A percentile compares a stretch with the other conserved stretches of the same genome.
These are phyloP conservation scores for Onychostruthus taczanowskii DNA, from an alignment of 2,113 vertebrate genomes.

Conservation along the genomic window DNA sequence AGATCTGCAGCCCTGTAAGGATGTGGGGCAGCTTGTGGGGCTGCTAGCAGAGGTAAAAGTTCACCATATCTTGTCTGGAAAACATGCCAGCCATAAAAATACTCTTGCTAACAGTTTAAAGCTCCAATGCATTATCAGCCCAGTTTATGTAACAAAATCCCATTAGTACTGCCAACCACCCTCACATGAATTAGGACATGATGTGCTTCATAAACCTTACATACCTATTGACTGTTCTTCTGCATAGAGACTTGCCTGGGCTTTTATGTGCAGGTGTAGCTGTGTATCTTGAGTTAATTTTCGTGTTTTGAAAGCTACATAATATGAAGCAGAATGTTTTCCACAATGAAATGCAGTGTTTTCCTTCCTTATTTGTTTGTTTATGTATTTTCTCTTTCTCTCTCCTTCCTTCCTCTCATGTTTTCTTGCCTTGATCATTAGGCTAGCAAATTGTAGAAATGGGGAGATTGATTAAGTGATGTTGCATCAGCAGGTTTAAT, in stretches of 20 bases:
- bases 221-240: not conserved
- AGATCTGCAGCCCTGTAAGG: not conserved
- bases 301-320: not conserved
- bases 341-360: not conserved
- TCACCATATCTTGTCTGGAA: not conserved
- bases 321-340: not conserved
- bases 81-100: not conserved
- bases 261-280: not conserved
- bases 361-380: not conserved
- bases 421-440: not conserved
- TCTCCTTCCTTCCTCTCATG: not conserved
- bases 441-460: not conserved
- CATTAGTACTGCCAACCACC: not conserved
- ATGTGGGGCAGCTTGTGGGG: rapidly evolving
- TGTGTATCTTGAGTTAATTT: not conserved
- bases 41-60: not conserved
- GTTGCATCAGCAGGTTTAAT: constrained; percentile 15
- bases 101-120: not conserved
- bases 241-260: not conserved
- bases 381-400: not conserved
- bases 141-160: constrained; percentile 2
- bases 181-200: not conserved
- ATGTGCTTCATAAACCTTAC: not conserved
- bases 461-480: not conserved
- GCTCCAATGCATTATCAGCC: not conserved